Conservation (phyloP, 2,797 vertebrate genomes). For the Leptoclinus maculatus region DNA sequence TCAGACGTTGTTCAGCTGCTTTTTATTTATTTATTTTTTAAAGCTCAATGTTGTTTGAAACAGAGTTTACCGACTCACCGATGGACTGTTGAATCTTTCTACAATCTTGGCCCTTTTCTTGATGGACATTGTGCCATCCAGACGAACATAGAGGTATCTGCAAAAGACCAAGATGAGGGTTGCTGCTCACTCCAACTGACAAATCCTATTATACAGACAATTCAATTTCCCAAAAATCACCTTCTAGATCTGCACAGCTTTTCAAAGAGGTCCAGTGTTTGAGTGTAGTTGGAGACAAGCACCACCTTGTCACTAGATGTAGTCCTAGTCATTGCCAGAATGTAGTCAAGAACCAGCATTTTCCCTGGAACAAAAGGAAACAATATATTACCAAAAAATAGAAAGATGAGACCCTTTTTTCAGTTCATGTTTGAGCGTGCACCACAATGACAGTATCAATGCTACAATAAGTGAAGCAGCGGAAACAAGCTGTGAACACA, state of each 20-base stretch:
- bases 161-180: slow-evolving; percentile 1
- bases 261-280: slow-evolving; percentile 97
- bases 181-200: background rate
- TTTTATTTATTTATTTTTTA: background rate
- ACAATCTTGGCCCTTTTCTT: slow-evolving; percentile 98
- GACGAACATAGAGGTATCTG: slow-evolving; percentile 94
- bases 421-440: background rate
- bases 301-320: slow-evolving; percentile 95
- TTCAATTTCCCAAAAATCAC: slow-evolving; percentile 69
- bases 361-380: slow-evolving; percentile 85
- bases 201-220: background rate
- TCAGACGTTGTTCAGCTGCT: background rate
- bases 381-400: background rate
- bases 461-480: background rate
- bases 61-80: slow-evolving; percentile 80
- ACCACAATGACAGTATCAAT: background rate
- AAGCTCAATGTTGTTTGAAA: background rate
- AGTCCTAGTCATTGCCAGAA: slow-evolving; percentile 93
- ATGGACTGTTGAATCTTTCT: slow-evolving; percentile 92
- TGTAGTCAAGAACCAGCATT: slow-evolving; percentile 97
- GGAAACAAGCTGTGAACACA: background rate
- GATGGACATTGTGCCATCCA: slow-evolving; percentile 98
- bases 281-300: slow-evolving; percentile 98
- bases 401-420: background rate
- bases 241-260: slow-evolving; percentile 93